These are phyloP conservation scores for Cavia aperea DNA, from an alignment of 2,113 vertebrate species.

Conservation along the genomic window DNA sequence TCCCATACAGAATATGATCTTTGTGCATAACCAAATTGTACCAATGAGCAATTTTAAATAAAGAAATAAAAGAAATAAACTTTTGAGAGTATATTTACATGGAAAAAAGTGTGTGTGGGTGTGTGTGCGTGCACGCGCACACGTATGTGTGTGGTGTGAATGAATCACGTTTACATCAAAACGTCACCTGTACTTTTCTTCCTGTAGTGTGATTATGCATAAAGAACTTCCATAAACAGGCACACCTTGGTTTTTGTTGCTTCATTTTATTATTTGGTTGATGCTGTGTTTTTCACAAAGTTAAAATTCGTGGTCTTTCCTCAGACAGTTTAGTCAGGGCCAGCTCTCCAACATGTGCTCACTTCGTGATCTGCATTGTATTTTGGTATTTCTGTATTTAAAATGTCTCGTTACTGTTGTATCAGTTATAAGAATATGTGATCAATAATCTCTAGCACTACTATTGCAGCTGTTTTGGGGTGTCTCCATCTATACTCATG, in stretches of 20 bases:
- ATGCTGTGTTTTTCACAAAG: neutral
- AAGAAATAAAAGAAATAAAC: constrained; percentile 3
- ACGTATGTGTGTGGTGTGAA: neutral
- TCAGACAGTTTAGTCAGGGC: neutral
- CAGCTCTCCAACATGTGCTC: neutral
- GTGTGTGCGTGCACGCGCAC: too few relatives aligned
- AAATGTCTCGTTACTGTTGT: neutral
- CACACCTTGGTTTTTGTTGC: neutral
- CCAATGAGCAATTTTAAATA: neutral
- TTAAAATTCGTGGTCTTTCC: neutral
- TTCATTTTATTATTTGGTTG: neutral
- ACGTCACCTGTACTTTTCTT: neutral
- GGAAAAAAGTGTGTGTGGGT: neutral
- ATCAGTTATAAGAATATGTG: neutral
- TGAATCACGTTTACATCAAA: neutral
- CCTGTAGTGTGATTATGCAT: neutral
- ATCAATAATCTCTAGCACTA: neutral
- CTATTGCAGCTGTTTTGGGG: neutral
- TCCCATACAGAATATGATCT: neutral
- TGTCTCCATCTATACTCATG: neutral
- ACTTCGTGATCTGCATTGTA: neutral
- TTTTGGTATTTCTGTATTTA: neutral
- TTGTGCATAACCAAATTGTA: neutral
- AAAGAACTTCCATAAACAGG: neutral
- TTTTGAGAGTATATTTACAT: neutral